These are phyloP conservation scores for Dromas ardeola DNA, from an alignment of 2,113 vertebrate genomes.

Conservation along the genomic window DNA sequence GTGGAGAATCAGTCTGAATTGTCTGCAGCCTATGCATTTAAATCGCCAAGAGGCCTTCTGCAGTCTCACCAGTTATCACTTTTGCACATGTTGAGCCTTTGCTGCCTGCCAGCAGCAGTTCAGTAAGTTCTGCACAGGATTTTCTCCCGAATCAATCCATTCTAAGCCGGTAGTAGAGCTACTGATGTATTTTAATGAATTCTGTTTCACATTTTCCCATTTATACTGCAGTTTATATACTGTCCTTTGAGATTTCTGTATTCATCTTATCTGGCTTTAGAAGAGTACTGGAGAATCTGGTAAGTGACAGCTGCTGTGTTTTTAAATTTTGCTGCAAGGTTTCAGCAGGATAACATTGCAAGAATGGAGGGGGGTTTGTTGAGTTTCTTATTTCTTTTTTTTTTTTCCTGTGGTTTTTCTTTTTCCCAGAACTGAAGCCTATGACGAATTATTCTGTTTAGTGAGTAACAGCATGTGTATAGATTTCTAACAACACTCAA, in stretches of 20 bases:
- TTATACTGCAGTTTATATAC: conserved; percentile 53
- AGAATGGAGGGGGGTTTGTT: neutral
- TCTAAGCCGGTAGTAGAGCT: conserved; percentile 18
- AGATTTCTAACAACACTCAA: neutral
- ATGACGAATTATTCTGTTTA: neutral
- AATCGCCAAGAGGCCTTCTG: conserved; percentile 46
- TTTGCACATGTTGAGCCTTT: conserved; percentile 49
- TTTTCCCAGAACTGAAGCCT: neutral
- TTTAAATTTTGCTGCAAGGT: conserved; percentile 34
- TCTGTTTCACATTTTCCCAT: conserved; percentile 50
- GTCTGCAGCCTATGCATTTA: conserved; percentile 36
- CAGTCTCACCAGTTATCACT: conserved; percentile 56
- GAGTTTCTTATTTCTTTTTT: neutral
- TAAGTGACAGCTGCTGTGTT: conserved; percentile 53
- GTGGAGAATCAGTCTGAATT: neutral
- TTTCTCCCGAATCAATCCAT: conserved; percentile 54
- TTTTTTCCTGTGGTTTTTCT: rapidly evolving
- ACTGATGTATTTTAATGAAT: conserved; percentile 56
- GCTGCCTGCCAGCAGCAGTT: conserved; percentile 55
- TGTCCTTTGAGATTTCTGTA: conserved; percentile 52
- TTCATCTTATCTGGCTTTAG: conserved; percentile 57
- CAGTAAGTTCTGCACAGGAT: conserved; percentile 47
- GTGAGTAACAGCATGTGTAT: neutral
- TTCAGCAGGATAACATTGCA: conserved; percentile 10
- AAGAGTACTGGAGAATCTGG: conserved; percentile 28